phyloP scores from a whole-genome alignment of 2,797 vertebrate species.

The Erithacus rubecula region DNA sequence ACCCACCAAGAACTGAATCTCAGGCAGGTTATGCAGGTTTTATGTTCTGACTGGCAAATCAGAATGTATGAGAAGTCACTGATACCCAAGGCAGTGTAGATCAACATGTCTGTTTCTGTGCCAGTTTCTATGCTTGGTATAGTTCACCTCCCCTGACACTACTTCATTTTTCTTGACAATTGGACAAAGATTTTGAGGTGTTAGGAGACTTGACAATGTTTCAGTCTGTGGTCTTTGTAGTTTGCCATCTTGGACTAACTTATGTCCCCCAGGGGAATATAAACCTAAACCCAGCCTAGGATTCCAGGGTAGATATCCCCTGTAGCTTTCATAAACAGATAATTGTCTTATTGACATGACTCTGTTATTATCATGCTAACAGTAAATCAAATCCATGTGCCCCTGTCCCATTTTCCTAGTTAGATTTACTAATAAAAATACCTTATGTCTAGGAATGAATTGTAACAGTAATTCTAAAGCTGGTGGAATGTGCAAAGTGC shows the following conservation, averaged over 20 bases:
- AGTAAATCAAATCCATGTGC: constrained; percentile 16
- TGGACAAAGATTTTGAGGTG: constrained; percentile 9
- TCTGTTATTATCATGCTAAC: neutral
- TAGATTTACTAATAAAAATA: constrained; percentile 9
- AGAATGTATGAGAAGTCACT: neutral
- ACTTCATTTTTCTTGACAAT: constrained; percentile 9
- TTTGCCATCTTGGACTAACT: constrained; percentile 5
- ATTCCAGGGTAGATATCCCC: neutral
- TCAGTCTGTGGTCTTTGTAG: neutral
- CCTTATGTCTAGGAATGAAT: neutral
- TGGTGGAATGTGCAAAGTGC: neutral
- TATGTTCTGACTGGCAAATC: constrained; percentile 23
- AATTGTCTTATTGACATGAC: neutral
- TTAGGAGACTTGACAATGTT: neutral
- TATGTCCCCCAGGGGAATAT: neutral
- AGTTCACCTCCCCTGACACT: neutral
- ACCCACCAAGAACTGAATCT: constrained; percentile 22
- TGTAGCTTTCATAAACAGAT: constrained; percentile 15
- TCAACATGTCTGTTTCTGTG: neutral
- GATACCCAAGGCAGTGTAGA: neutral
- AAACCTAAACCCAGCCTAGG: neutral
- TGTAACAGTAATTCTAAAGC: neutral
- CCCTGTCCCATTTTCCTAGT: neutral
- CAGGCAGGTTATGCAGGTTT: constrained; percentile 45
- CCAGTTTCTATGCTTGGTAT: neutral